Base-by-base conservation (phyloP, 2,797 vertebrate genomes). In the Syndactyla subalaris region DNA sequence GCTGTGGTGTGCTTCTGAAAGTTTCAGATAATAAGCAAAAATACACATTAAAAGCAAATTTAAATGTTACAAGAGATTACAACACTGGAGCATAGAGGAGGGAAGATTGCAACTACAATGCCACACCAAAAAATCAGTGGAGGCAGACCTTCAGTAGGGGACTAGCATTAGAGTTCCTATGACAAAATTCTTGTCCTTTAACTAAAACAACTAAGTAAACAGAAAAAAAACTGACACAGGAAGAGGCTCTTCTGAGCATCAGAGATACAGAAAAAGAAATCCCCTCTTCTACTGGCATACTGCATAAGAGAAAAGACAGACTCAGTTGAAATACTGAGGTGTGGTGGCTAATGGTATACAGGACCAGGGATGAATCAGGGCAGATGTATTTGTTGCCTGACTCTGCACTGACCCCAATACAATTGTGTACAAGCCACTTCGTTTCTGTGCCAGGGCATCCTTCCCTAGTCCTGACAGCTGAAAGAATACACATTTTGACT, bases 241-340 rank as follows among this genome's bases (percentile, higher is more conserved):
- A 85, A 59, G 8, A 59, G 10, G 30, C 11, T 85, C 46, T 45
- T 88, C 2, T 0, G 23, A 75, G 6, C 38, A 68, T 26, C 10
- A 49, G 30, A 79, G 12, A 48, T 45, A 1, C 0, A 22, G 48
- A 45, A 86, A 70, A 63, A 63, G 3, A 89, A 92, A 72, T 46
- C 5, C 15, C 5, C 15, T 41, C 26, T 81, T 48, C 43, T 15
- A 5, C 14, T 32, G 43, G 7, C 30, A 58, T 23, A 51, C 6
- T 52, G 49, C 66, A 39, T 22, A n/a, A 59, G 12, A 77, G n/a
- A 86, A 63, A 67, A 29, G 4, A 73, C 4, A 58, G 61, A 78
- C 2, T 63, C 2, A 1, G 66, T 0, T 45, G 39, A 84, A 92
- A 78, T 12, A 63, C 10, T 0, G 0, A 59, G 12, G 4, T 59